Evolutionary conservation across 2,797 vertebrate species (phyloP).

Genomic region (Cottoperca gobio): DNA sequence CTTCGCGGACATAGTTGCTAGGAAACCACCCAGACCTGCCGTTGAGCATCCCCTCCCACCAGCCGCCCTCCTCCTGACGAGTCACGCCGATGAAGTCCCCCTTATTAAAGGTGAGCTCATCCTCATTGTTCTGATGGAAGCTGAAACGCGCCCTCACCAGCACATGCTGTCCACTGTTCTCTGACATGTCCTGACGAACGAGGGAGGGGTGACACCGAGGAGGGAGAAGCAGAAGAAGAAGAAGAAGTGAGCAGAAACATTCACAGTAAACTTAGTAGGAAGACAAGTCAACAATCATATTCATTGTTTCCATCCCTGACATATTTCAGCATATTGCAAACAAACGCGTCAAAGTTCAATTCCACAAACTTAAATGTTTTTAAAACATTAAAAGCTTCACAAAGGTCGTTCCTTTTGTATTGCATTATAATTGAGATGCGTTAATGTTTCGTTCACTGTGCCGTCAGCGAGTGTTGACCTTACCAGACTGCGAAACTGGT

Average conservation of each 20-base stretch:
- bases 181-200: conserved; percentile 94
- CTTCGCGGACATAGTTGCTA: conserved; percentile 97
- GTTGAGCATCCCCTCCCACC: conserved; percentile 95
- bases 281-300: too few relatives aligned
- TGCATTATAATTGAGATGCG: background rate
- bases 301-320: background rate
- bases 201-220: background rate
- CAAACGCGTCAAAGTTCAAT: background rate
- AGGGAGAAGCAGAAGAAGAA: background rate
- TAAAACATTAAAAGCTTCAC: background rate
- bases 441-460: background rate
- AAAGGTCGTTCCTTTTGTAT: background rate
- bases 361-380: too few relatives aligned
- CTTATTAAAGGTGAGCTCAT: conserved; percentile 96
- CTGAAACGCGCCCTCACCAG: conserved; percentile 96
- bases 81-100: conserved; percentile 96
- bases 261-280: too few relatives aligned
- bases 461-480: conserved; percentile 50
- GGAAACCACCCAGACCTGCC: conserved; percentile 98
- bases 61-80: conserved; percentile 97
- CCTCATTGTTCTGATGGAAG: conserved; percentile 98
- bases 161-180: conserved; percentile 92
- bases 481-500: conserved; percentile 98
- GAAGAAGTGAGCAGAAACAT: background rate
- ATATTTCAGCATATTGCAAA: background rate